Conservation (phyloP, 2,113 vertebrate genomes). For the Parotia lawesii region DNA sequence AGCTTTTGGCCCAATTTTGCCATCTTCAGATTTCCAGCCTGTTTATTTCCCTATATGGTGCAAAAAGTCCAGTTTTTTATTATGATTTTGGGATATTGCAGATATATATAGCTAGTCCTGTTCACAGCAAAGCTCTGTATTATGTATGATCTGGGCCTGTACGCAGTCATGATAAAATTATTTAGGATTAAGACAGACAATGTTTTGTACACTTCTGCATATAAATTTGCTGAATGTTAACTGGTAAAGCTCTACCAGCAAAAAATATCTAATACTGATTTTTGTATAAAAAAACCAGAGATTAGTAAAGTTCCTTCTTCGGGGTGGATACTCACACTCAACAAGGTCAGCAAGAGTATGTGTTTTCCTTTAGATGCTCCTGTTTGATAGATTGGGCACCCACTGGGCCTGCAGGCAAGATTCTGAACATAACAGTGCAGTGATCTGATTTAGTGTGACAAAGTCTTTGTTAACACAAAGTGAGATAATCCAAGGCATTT, state of each 20-base stretch:
- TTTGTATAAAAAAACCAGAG: not conserved
- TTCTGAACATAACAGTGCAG: not conserved
- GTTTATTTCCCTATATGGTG: not conserved
- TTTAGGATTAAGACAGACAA: not conserved
- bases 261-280: not conserved
- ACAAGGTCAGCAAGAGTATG: not conserved
- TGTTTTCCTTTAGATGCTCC: not conserved
- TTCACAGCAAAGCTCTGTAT: accelerated
- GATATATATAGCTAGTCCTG: not conserved
- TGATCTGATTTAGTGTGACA: not conserved
- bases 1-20: not conserved
- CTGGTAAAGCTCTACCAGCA: not conserved
- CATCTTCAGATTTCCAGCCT: not conserved
- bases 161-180: not conserved
- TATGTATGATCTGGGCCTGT: not conserved
- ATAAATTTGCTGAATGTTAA: not conserved
- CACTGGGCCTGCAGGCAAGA: not conserved
- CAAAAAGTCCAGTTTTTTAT: not conserved
- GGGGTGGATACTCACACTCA: not conserved
- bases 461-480: not conserved
- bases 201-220: not conserved
- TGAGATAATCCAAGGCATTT: not conserved
- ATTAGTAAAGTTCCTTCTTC: not conserved
- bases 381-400: not conserved
- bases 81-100: not conserved